Evolutionary conservation across 2,113 vertebrate species (phyloP).

Genomic region (Empidonax traillii): DNA sequence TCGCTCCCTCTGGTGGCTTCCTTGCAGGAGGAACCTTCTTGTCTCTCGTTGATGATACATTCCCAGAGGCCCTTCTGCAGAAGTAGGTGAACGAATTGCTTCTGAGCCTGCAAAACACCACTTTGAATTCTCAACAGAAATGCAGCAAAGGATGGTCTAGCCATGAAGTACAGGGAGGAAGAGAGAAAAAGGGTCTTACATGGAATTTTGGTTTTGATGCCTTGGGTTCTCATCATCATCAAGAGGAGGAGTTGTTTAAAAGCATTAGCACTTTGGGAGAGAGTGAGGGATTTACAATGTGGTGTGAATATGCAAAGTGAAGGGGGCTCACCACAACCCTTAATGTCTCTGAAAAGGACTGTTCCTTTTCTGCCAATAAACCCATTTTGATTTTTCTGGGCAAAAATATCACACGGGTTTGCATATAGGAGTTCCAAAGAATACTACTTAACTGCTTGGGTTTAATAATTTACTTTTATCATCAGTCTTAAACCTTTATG

Average conservation of each 20-base stretch:
- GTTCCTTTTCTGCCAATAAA: background rate
- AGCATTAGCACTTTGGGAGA: background rate
- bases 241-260: background rate
- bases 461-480: background rate
- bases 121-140: background rate
- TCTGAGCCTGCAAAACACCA: background rate
- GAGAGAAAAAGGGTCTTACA: background rate
- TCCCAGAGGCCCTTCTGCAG: background rate
- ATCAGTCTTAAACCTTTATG: background rate
- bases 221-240: background rate
- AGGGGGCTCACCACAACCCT: background rate
- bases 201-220: background rate
- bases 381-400: accelerated
- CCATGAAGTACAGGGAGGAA: background rate
- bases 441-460: background rate
- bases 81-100: accelerated
- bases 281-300: background rate
- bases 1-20: background rate
- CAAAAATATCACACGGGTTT: background rate
- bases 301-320: background rate
- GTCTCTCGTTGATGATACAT: accelerated
- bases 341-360: background rate
- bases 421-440: background rate
- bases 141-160: background rate
- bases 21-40: background rate